Evolutionary conservation across 2,113 vertebrate genomes (phyloP).

Genomic region (Rhombomys opimus): DNA sequence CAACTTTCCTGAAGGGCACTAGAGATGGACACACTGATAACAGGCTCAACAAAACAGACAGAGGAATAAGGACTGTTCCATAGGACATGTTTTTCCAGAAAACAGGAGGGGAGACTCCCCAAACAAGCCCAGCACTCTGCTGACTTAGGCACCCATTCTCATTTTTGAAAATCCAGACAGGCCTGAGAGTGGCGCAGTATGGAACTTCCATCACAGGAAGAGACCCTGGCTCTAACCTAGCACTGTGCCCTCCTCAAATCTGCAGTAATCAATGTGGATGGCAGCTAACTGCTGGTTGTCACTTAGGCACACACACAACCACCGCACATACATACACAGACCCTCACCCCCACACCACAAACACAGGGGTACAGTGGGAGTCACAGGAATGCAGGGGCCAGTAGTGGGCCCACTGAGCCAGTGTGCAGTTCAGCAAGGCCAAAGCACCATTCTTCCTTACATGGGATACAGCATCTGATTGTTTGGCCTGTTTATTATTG

Average conservation of each 20-base stretch:
- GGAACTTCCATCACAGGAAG: accelerated
- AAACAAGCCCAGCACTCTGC: no score
- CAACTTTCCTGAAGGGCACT: not conserved
- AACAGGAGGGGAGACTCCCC: no score
- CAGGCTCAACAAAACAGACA: not conserved
- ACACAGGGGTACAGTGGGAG: no score
- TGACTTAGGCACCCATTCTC: not conserved
- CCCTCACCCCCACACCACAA: no score
- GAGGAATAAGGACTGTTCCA: not conserved
- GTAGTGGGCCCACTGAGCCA: not conserved
- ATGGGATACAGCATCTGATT: not conserved
- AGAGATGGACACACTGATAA: not conserved
- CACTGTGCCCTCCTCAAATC: not conserved
- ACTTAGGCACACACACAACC: not conserved
- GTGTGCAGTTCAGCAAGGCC: not conserved
- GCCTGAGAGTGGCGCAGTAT: not conserved
- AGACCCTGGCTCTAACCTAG: not conserved
- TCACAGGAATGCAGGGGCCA: not conserved
- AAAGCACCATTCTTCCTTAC: not conserved
- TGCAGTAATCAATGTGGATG: not conserved
- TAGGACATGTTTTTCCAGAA: not conserved
- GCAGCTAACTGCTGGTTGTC: not conserved
- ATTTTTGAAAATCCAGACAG: not conserved
- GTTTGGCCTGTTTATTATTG: not conserved
- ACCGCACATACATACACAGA: not conserved